Percentiles rank a stretch among this genome's conserved stretches.
Conservation (phyloP, 2,113 vertebrate genomes). For the Montifringilla adamsi region DNA sequence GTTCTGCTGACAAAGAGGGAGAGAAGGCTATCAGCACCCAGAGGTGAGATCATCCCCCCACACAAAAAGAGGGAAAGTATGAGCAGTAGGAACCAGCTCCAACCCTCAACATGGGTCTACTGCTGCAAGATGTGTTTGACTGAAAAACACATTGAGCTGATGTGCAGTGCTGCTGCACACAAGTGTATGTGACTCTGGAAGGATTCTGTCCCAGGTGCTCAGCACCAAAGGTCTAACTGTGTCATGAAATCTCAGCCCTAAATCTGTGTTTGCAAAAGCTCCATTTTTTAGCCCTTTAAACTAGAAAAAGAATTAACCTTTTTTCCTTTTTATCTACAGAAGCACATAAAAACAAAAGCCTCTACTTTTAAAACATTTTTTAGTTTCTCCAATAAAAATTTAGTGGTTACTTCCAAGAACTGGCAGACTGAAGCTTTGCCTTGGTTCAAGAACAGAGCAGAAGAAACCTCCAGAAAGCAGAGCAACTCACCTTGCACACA, state of each 20-base stretch:
- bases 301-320: background rate
- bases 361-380: background rate
- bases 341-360: background rate
- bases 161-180: background rate
- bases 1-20: background rate
- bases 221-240: background rate
- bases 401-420: background rate
- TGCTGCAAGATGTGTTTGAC: background rate
- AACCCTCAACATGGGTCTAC: background rate
- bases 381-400: background rate
- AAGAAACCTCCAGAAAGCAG: background rate
- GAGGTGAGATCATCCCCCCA: background rate
- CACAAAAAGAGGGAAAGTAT: background rate
- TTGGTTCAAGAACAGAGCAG: background rate
- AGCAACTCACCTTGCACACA: constrained; percentile 87
- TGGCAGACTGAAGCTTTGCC: background rate
- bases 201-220: background rate
- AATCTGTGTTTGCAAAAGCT: background rate
- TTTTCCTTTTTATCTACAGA: background rate
- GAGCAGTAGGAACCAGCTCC: background rate
- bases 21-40: background rate
- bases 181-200: background rate
- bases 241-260: background rate
- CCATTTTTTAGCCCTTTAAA: background rate
- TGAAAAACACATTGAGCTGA: background rate